Evolutionary conservation across 1,140 invertebrate species (phyloP), one percentile per base, ranked within the genome.

Genomic region (Zaprionus davidi): DNA sequence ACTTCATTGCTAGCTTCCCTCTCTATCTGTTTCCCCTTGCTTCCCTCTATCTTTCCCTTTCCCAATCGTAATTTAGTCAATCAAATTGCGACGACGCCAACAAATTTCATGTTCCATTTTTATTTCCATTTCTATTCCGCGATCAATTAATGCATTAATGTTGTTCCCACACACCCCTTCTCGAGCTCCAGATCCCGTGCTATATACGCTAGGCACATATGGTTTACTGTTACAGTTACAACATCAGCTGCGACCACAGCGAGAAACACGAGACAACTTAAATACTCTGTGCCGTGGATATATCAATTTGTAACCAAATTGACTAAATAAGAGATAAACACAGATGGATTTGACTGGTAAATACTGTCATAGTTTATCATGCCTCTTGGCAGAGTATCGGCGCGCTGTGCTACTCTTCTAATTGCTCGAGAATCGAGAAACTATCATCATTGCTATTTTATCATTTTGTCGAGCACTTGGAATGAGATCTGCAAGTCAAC

Each of bases 121-220:
- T 28, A 44, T 51, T 24, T 60, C 34, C 69, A 24, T 69, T 75
- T 59, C 66, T 66, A 24, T 69, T 70, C 81, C 73, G 62, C 31
- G 69, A 84, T 81, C 81, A 85, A 84, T 84, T 81, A 85, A 84
- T 78, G 56, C 58, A 85, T 71, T 81, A 78, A 74, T 60, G 49
- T 28, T 67, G 24, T 31, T 15, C 38, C 38, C 26, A 28, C 13
- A 13, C 69, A n/a, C 28, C 26, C 28, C 55, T 5, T 13, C 22
- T 1, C 20, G 12, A 6, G 9, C n/a, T 26, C 24, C 24, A 26
- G 24, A 26, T 12, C 34, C 1, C 22, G 17, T 5, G 5, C 22
- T 34, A 20, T 55, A 64, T 51, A 51, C 15, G 15, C 15, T 28
- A 66, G 6, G 26, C 20, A 28, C 15, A 28, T 34, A 56, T 56